Percentiles rank a stretch among this genome's conserved stretches.
phyloP scores from a whole-genome alignment of 2,888 invertebrate species.

The Andrena bucephala region DNA sequence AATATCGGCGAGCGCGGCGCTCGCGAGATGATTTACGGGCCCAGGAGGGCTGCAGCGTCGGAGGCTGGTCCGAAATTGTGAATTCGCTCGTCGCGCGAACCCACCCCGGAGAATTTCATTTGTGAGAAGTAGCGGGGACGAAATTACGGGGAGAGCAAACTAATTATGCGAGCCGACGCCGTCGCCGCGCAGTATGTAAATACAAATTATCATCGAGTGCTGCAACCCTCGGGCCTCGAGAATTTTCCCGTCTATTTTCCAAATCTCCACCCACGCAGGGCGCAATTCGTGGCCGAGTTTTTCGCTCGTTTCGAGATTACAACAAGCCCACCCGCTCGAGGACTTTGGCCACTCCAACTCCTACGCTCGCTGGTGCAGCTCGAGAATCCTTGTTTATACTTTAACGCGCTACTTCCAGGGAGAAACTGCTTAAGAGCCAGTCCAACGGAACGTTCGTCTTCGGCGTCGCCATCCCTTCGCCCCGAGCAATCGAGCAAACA shows the following conservation, averaged over 20 bases:
- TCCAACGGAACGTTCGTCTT: not conserved
- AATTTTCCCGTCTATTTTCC: slow-evolving; percentile 17
- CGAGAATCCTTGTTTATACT: slow-evolving; percentile 25
- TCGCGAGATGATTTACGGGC: slow-evolving; percentile 37
- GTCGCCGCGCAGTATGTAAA: slow-evolving; percentile 25
- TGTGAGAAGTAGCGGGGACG: slow-evolving; percentile 52
- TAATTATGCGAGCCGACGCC: slow-evolving; percentile 51
- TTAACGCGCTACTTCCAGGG: slow-evolving; percentile 4
- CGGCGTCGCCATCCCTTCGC: not conserved
- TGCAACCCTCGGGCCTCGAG: not conserved
- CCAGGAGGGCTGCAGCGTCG: not conserved
- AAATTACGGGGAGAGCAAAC: slow-evolving; percentile 60
- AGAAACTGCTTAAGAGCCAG: not conserved
- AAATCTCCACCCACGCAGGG: not conserved
- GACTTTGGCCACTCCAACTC: not conserved
- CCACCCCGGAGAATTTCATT: slow-evolving; percentile 55
- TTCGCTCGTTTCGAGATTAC: slow-evolving; percentile 2
- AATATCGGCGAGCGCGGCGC: slow-evolving; percentile 11
- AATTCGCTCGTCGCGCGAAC: slow-evolving; percentile 14
- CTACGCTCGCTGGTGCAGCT: too few relatives aligned
- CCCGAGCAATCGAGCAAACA: not conserved
- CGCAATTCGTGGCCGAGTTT: not conserved
- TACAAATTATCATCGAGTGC: slow-evolving; percentile 31
- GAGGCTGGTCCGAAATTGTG: slow-evolving; percentile 34
- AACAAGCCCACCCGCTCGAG: not conserved